Evolutionary conservation across 2,113 vertebrate genomes (phyloP).

Genomic region (Pelusios castaneus): DNA sequence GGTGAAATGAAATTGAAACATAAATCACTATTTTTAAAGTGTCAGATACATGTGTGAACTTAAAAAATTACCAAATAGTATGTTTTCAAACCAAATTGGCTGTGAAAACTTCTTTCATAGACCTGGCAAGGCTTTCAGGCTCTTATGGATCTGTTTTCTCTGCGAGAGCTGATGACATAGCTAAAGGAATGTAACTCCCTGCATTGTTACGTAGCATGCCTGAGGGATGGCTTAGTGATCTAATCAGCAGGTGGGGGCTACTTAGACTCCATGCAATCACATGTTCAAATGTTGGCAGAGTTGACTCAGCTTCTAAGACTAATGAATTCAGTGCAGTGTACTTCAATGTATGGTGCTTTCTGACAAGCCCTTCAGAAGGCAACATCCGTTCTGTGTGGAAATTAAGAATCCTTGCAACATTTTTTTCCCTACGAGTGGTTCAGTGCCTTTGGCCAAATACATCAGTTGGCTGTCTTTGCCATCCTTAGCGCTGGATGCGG

Average conservation of each 20-base stretch:
- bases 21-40: slow-evolving; percentile 25
- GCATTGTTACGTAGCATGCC: background rate
- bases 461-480: background rate
- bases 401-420: background rate
- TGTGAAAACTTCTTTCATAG: background rate
- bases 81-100: background rate
- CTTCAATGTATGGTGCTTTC: background rate
- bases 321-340: background rate
- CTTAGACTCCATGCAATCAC: slow-evolving; percentile 2
- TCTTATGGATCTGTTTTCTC: background rate
- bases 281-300: slow-evolving; percentile 10
- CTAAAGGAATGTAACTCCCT: background rate
- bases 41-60: background rate
- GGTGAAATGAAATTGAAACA: slow-evolving; percentile 46
- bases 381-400: background rate
- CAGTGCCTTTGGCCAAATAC: background rate
- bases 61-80: background rate
- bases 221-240: background rate
- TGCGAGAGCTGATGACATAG: background rate
- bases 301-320: slow-evolving; percentile 28
- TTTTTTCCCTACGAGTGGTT: background rate
- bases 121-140: background rate
- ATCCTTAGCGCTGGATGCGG: too few species aligned
- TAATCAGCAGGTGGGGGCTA: slow-evolving; percentile 4
- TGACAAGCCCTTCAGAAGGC: background rate